Conservation (phyloP, 2,797 vertebrate species). For the Dermochelys coriacea region DNA sequence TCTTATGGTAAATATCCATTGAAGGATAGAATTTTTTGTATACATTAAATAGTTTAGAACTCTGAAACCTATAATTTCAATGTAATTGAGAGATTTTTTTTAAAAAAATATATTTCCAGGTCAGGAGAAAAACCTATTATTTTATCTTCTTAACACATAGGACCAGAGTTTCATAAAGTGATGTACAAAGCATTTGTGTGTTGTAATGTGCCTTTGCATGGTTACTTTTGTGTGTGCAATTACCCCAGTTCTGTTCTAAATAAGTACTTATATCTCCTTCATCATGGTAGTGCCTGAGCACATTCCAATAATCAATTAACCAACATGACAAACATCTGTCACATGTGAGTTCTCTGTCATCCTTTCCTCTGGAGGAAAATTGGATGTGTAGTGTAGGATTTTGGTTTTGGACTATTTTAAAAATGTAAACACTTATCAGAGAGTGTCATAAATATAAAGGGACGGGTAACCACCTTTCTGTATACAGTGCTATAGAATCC, state of each 20-base stretch:
- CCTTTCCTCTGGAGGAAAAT: not conserved
- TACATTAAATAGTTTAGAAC: constrained; percentile 18
- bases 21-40: constrained; percentile 21
- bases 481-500: too few relatives aligned
- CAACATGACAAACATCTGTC: not conserved
- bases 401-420: not conserved
- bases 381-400: rapidly evolving
- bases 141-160: not conserved
- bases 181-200: not conserved
- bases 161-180: not conserved
- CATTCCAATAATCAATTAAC: not conserved
- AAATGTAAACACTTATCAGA: not conserved
- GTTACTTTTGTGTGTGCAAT: not conserved
- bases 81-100: not conserved
- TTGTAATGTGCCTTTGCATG: not conserved
- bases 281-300: not conserved
- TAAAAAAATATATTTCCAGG: not conserved
- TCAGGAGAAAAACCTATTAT: not conserved
- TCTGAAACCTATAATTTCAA: too few relatives aligned
- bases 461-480: too few relatives aligned
- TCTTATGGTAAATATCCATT: not conserved
- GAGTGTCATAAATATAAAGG: too few relatives aligned
- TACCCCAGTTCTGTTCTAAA: not conserved
- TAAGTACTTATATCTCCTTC: not conserved
- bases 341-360: not conserved